Base-by-base conservation (phyloP, 2,797 vertebrate species). In the Catamblyrhynchus diadema region DNA sequence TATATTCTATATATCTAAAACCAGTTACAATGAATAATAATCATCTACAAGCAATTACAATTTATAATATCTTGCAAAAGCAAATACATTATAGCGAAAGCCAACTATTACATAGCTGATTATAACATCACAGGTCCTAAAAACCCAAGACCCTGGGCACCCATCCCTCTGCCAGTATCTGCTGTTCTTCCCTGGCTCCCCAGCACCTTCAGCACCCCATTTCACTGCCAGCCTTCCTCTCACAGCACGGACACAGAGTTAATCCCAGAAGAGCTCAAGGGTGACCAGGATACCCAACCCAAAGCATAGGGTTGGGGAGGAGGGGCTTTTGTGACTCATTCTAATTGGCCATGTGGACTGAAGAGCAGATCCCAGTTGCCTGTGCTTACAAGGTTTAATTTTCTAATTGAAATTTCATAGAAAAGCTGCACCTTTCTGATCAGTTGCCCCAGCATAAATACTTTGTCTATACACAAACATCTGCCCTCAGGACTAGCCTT, bases 401-500 rank as follows among this genome's bases (percentile, higher is more conserved):
- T 95, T 91, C 92, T 97, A 96, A 97, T 96, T 97, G 96, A 96
- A 96, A 95, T 96, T 96, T 94, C 90, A 67, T 91, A 32, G 93
- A 86, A 91, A 94, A 92, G 86, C 82, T 95, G 93, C 72, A 95
- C 93, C 94, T 86, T 96, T 86, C 88, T 81, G 60, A 94, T 95
- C 84, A 88, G 78, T 93, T 86, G 21, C 86, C 95, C 94, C 94
- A 50, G 94, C 84, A 91, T 87, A 95, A 97, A 96, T 84, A 85
- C n/a, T 77, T 80, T 94, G 93, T 97, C 92, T 95, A 86, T 94
- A 96, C 95, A 94, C 88, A 98, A 97, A 97, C 97, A 98, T 98
- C 97, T 98, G 96, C 95, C 97, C 97, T 96, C 88, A 7, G 50
- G 96, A 96, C 97, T 98, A 97, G 97, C 96, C 97, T 97, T 97